Evolutionary conservation across 2,797 vertebrate species (phyloP).

Genomic region (Eulemur rubriventer): DNA sequence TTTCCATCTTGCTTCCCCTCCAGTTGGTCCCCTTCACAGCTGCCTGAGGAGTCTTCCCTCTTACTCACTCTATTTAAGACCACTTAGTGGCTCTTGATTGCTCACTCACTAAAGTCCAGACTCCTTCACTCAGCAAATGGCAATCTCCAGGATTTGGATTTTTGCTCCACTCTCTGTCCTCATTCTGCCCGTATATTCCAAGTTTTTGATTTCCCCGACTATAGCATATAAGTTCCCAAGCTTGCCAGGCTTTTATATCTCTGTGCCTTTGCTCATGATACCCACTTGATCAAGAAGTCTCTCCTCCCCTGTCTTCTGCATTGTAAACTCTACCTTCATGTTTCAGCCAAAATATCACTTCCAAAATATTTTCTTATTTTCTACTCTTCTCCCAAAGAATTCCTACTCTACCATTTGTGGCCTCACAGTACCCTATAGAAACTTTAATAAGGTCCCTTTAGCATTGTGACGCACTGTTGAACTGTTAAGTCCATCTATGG

Average conservation of each 20-base stretch:
- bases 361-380: background rate
- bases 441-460: background rate
- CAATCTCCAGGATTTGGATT: background rate
- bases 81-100: background rate
- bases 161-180: background rate
- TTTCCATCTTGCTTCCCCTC: background rate
- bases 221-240: background rate
- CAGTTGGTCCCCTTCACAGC: background rate
- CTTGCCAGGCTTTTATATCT: background rate
- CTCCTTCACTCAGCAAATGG: background rate
- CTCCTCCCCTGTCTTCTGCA: background rate
- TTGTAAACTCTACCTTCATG: background rate
- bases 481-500: background rate
- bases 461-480: background rate
- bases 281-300: background rate
- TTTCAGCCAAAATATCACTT: constrained; percentile 20
- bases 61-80: background rate
- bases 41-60: background rate
- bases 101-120: background rate
- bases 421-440: background rate
- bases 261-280: background rate
- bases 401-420: background rate
- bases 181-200: background rate
- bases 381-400: background rate
- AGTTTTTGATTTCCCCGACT: background rate